Evolutionary conservation across 2,888 invertebrate species (phyloP).

Genomic region (Eupithecia centaureata): DNA sequence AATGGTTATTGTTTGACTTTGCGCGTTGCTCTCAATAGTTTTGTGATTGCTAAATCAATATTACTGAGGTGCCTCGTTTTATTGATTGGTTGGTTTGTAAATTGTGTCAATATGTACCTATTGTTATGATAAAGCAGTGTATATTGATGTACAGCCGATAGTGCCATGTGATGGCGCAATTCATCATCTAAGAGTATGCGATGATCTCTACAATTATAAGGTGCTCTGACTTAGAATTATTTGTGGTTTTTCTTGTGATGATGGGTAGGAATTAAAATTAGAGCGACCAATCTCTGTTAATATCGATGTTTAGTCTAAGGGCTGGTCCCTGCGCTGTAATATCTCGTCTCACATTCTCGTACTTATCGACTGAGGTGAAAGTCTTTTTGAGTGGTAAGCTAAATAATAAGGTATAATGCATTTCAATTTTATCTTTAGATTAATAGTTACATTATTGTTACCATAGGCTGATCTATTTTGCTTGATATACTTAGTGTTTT

Average conservation of each 20-base stretch:
- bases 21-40: constrained; percentile 45
- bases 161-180: constrained; percentile 78
- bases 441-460: constrained; percentile 59
- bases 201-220: constrained; percentile 85
- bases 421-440: constrained; percentile 70
- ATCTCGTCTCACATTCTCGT: constrained; percentile 46
- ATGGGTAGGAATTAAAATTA: constrained; percentile 70
- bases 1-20: constrained; percentile 35
- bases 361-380: constrained; percentile 46
- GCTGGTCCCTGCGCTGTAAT: constrained; percentile 68
- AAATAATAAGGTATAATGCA: constrained; percentile 67
- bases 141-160: constrained; percentile 74
- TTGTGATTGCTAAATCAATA: constrained; percentile 50
- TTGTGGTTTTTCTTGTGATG: constrained; percentile 79
- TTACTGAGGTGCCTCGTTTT: constrained; percentile 69
- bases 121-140: constrained; percentile 65
- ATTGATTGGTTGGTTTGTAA: constrained; percentile 68
- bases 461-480: constrained; percentile 62
- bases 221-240: constrained; percentile 83
- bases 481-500: constrained; percentile 55
- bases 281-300: constrained; percentile 77
- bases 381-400: constrained; percentile 44
- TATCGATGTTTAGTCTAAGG: constrained; percentile 70
- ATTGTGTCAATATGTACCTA: constrained; percentile 79
- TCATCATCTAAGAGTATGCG: constrained; percentile 70